phyloP scores from a whole-genome alignment of 2,888 invertebrate species.

The Acanthosepion pharaonis region DNA sequence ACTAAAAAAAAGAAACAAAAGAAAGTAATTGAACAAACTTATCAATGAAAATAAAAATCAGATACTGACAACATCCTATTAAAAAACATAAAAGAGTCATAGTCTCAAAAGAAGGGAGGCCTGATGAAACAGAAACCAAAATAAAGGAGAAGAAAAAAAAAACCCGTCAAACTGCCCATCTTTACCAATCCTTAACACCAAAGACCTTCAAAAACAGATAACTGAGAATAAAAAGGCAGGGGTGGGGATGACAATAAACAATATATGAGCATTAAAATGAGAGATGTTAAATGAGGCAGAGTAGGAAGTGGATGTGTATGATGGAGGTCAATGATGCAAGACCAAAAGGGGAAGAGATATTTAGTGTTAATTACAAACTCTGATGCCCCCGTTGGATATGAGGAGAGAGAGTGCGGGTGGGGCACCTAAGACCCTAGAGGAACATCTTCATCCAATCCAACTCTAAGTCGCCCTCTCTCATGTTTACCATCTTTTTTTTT shows the following conservation, averaged over 20 bases:
- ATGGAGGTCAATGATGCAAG: background rate
- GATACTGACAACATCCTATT: too few species aligned
- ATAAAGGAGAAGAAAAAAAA: background rate
- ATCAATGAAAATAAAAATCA: too few species aligned
- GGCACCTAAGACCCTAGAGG: background rate
- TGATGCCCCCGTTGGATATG: background rate
- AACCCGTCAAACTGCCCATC: background rate
- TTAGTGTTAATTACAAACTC: constrained; percentile 21
- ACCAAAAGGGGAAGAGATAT: constrained; percentile 20
- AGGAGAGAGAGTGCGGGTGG: background rate
- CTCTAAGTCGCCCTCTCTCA: background rate
- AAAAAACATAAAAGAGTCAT: background rate
- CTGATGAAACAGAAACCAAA: background rate
- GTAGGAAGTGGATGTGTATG: background rate
- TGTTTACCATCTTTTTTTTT: background rate
- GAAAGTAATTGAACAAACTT: too few species aligned
- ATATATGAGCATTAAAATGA: background rate
- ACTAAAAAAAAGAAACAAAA: too few species aligned
- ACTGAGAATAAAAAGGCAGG: background rate
- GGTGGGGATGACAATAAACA: background rate
- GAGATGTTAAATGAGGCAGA: background rate
- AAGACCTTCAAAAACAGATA: background rate
- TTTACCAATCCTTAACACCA: constrained; percentile 17
- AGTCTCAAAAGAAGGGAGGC: background rate
- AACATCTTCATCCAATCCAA: background rate